phyloP scores from a whole-genome alignment of 2,888 invertebrate species.

The Eucera pruinosa region DNA sequence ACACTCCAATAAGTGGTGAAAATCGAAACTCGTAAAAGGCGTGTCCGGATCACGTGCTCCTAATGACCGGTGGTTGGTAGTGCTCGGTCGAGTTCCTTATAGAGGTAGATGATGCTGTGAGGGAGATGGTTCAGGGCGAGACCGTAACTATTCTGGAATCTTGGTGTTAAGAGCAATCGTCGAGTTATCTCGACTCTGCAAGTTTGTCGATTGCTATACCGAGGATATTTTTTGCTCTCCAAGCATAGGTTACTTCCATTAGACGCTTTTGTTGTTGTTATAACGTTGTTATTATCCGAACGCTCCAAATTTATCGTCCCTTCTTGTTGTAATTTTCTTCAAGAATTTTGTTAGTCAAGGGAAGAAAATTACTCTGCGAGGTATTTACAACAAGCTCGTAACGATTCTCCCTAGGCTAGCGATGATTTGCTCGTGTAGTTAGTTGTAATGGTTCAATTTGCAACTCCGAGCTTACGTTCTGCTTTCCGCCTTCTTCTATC shows the following conservation, averaged over 20 bases:
- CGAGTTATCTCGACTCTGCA: constrained; percentile 7
- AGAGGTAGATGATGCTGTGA: too few species aligned
- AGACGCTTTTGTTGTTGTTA: background rate
- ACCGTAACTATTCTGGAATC: constrained; percentile 47
- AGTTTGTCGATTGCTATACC: constrained; percentile 28
- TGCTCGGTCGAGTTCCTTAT: constrained; percentile 27
- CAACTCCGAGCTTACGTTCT: constrained; percentile 35
- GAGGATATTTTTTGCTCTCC: background rate
- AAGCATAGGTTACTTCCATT: background rate
- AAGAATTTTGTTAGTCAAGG: background rate
- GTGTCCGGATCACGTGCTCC: constrained; percentile 52
- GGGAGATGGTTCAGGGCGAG: constrained; percentile 39
- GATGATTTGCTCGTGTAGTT: constrained; percentile 35
- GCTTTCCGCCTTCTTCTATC: background rate
- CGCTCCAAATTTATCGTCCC: constrained; percentile 20
- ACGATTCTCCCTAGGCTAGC: constrained; percentile 1
- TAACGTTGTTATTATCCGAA: constrained; percentile 11
- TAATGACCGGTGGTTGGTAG: constrained; percentile 35
- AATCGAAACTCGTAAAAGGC: constrained; percentile 60
- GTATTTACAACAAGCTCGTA: constrained; percentile 35
- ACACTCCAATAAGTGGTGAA: constrained; percentile 40
- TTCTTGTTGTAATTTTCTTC: constrained; percentile 5
- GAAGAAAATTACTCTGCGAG: background rate
- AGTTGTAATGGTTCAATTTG: constrained; percentile 60
- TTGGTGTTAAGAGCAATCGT: constrained; percentile 12